Percentiles rank a stretch among this genome's conserved stretches.
These are phyloP conservation scores for Synodontis membranacea DNA, from an alignment of 2,113 vertebrate genomes.

Conservation along the genomic window DNA sequence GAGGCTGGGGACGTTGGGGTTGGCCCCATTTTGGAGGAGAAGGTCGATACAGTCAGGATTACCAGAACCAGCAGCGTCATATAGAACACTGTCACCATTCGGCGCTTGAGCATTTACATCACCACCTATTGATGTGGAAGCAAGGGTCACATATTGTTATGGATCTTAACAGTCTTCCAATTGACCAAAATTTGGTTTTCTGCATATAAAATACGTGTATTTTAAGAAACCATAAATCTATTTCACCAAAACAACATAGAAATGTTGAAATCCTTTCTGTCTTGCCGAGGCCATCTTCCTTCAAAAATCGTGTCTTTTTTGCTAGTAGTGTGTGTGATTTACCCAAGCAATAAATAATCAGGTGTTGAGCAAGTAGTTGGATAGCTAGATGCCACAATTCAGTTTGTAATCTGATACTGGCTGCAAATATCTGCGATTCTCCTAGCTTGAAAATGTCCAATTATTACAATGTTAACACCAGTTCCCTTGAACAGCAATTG, in stretches of 20 bases:
- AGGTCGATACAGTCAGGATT: slow-evolving; percentile 81
- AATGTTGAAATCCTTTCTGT: not conserved
- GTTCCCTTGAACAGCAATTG: not conserved
- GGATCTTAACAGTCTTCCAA: not conserved
- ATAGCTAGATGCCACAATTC: not conserved
- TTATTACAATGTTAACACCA: not conserved
- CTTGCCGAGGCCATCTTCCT: not conserved
- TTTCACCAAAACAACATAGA: not conserved
- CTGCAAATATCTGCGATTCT: no score
- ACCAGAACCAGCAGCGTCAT: slow-evolving; percentile 81
- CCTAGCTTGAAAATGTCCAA: not conserved
- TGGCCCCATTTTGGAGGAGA: slow-evolving; percentile 82
- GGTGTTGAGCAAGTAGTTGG: not conserved
- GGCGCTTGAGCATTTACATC: slow-evolving; percentile 79
- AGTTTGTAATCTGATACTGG: not conserved
- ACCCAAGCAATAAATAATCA: not conserved
- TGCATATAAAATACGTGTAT: not conserved
- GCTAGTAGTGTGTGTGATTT: not conserved
- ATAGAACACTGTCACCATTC: slow-evolving; percentile 78
- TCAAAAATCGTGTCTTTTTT: not conserved
- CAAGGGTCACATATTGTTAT: not conserved
- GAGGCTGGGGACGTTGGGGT: slow-evolving; percentile 77
- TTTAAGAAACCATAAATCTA: not conserved
- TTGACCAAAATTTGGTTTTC: not conserved
- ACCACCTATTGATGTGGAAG: slow-evolving; percentile 68